These are phyloP conservation scores for Allenopithecus nigroviridis DNA, from an alignment of 2,797 vertebrate genomes.

Conservation along the genomic window DNA sequence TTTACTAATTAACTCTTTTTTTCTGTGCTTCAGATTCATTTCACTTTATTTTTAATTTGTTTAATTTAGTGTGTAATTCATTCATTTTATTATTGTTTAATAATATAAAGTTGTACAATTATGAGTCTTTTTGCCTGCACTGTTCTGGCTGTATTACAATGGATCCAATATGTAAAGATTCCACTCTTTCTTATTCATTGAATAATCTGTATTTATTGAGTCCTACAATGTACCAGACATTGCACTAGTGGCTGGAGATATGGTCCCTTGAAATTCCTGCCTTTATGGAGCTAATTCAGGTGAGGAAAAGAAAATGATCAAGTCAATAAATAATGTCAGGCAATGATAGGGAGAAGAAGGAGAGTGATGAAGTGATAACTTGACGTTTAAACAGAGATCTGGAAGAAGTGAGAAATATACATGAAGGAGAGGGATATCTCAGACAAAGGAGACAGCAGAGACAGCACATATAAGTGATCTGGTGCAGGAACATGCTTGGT, in stretches of 20 bases:
- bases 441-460: not conserved
- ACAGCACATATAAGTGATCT: not conserved
- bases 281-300: not conserved
- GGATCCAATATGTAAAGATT: not conserved
- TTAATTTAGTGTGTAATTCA: constrained; percentile 4
- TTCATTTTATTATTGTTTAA: constrained; percentile 24
- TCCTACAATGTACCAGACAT: not conserved
- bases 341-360: not conserved
- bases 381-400: not conserved
- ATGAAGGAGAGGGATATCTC: not conserved
- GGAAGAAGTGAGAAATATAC: not conserved
- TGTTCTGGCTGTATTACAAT: not conserved
- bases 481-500: not conserved
- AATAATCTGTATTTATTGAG: not conserved
- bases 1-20: not conserved
- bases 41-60: constrained; percentile 33
- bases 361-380: not conserved
- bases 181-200: not conserved
- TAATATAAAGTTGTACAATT: not conserved
- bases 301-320: not conserved
- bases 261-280: not conserved
- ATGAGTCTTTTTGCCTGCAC: not conserved
- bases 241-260: not conserved
- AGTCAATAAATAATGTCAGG: not conserved
- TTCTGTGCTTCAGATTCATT: constrained; percentile 26